Evolutionary conservation across 2,113 vertebrate species (phyloP).

Genomic region (Tichodroma muraria): DNA sequence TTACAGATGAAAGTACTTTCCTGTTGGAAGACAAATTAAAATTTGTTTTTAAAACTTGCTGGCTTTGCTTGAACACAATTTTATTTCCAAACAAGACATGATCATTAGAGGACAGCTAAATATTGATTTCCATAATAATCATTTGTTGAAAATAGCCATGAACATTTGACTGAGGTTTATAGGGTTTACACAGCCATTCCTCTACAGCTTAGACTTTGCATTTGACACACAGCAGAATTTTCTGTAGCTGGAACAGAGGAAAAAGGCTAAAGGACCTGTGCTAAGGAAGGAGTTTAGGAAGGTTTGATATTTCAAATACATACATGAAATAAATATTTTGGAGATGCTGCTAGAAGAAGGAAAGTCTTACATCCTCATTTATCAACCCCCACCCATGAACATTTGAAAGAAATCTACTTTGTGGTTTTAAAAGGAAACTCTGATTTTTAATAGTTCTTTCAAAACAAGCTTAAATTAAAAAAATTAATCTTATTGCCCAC

Average conservation of each 20-base stretch:
- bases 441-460: conserved; percentile 51
- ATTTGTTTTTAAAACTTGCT: neutral
- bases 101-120: neutral
- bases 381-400: neutral
- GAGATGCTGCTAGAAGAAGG: neutral
- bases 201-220: neutral
- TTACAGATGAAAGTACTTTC: neutral
- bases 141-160: neutral
- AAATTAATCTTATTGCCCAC: conserved; percentile 40
- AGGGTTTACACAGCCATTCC: neutral
- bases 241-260: neutral
- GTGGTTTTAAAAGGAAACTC: conserved; percentile 28
- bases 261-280: neutral
- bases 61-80: neutral
- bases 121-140: neutral
- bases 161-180: neutral
- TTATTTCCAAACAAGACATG: neutral
- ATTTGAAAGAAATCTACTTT: conserved; percentile 16
- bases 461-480: conserved; percentile 45
- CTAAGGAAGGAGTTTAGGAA: neutral
- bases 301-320: neutral
- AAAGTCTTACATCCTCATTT: neutral
- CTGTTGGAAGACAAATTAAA: neutral
- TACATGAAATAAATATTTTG: neutral
- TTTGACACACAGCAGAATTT: neutral